Conservation (phyloP, 2,113 vertebrate genomes). For the Jaculus jaculus region DNA sequence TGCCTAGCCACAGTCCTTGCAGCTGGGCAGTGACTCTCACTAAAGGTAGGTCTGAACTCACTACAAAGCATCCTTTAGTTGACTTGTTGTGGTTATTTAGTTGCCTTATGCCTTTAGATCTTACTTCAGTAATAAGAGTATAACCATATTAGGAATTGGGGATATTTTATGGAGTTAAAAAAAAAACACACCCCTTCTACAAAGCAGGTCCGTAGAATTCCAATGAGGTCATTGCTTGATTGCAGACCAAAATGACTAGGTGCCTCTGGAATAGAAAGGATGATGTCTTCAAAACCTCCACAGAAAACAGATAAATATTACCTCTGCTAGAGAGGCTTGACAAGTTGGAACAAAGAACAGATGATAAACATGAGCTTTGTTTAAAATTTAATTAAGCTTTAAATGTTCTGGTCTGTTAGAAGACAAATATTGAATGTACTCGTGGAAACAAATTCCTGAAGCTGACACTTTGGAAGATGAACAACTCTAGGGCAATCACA, state of each 20-base stretch:
- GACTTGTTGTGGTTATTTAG: background rate
- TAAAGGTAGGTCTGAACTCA: background rate
- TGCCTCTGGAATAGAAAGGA: conserved; percentile 5
- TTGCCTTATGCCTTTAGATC: background rate
- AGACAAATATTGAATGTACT: conserved; percentile 21
- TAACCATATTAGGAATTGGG: background rate
- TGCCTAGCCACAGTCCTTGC: background rate
- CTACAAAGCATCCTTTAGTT: background rate
- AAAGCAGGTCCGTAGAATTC: conserved; percentile 18
- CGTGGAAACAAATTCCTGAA: background rate
- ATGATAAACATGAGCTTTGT: conserved; percentile 49
- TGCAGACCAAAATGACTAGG: background rate
- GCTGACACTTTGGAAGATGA: conserved; percentile 37
- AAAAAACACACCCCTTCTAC: background rate
- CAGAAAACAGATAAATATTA: background rate
- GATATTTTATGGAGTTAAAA: background rate
- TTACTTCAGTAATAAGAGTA: background rate
- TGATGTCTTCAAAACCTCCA: background rate
- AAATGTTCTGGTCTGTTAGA: background rate
- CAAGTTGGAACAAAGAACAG: conserved; percentile 25
- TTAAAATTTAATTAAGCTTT: conserved; percentile 55
- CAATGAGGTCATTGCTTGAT: conserved; percentile 20
- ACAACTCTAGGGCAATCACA: background rate
- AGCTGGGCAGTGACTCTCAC: background rate
- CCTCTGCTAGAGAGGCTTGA: background rate